phyloP scores from a whole-genome alignment of 2,888 invertebrate genomes.

The Limenitis camilla region DNA sequence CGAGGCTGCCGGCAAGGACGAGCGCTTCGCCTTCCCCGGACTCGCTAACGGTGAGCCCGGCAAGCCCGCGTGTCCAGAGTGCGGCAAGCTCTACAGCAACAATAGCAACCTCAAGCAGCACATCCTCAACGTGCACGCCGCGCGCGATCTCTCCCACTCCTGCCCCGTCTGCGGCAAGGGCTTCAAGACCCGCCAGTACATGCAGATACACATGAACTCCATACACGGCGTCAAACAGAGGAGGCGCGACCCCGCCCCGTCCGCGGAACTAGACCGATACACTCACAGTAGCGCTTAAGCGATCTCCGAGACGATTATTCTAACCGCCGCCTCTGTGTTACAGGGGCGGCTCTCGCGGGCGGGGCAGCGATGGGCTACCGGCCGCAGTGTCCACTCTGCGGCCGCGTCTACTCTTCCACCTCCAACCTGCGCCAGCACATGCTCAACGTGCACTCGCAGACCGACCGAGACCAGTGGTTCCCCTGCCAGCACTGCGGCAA shows the following conservation, averaged over 20 bases:
- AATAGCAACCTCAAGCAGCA: slow-evolving; percentile 81
- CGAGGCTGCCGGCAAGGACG: slow-evolving; percentile 32
- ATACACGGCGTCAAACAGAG: slow-evolving; percentile 79
- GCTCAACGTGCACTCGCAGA: slow-evolving; percentile 83
- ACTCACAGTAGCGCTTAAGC: slow-evolving; percentile 62
- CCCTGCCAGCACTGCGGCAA: slow-evolving; percentile 83
- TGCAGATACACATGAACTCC: slow-evolving; percentile 80
- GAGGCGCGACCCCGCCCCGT: slow-evolving; percentile 60
- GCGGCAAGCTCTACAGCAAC: slow-evolving; percentile 80
- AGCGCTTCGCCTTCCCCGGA: slow-evolving; percentile 36
- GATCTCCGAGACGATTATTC: slow-evolving; percentile 41
- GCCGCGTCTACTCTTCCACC: slow-evolving; percentile 81
- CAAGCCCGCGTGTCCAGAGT: slow-evolving; percentile 79
- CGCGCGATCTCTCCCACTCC: slow-evolving; percentile 74
- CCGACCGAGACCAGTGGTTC: slow-evolving; percentile 81
- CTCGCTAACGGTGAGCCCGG: slow-evolving; percentile 53
- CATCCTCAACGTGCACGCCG: slow-evolving; percentile 79
- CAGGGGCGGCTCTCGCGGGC: slow-evolving; percentile 78
- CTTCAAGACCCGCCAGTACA: slow-evolving; percentile 82
- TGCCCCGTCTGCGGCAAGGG: slow-evolving; percentile 79
- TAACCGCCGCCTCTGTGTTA: slow-evolving; percentile 79
- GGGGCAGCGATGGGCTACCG: slow-evolving; percentile 72
- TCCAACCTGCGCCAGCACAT: slow-evolving; percentile 85
- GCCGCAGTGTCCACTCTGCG: slow-evolving; percentile 81
- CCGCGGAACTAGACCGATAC: slow-evolving; percentile 44